Base-by-base conservation (phyloP, 1,140 invertebrate genomes). In the Apocrypta bakeri region DNA sequence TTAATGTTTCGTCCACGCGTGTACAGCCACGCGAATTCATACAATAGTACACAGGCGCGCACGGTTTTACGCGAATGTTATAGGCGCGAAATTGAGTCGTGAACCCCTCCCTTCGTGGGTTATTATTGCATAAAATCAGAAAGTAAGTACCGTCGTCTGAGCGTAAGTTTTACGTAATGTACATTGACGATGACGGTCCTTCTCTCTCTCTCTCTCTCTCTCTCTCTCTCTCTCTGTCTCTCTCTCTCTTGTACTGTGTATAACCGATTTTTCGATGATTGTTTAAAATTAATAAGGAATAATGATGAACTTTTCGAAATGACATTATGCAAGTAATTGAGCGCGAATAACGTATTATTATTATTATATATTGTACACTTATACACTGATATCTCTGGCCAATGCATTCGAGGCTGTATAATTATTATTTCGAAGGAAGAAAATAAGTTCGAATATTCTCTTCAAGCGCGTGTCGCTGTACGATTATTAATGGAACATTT, bases 341-440 rank as follows among this genome's bases (percentile, higher is more conserved):
- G 31, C 17, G 12, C n/a, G 40, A 63, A 73, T 80, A 37, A n/a
- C 33, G 63, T 42, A 64, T 37, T 72, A 79, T 71, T 79, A 79
- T 31, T 37, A 2, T 37, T 37, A 37, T 37, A 37, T 29, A 29
- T 12, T 68, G 64, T 27, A 61, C 63, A 66, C 63, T 66, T 29
- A 24, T 69, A 31, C 24, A 40, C 27, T 25, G n/a, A 66, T 66
- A 66, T 66, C n/a, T 66, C 27, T 66, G 11, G 63, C 27, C 21
- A 6, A 9, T 1, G 63, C 63, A 17, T n/a, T 17, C 42, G 42
- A 25, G 63, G n/a, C 24, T n/a, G n/a, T 68, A 31, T 68, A 12
- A 68, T 68, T 68, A 68, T 9, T 4, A 2, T 31, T 31, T 68
- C 14, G 17, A 56, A 6, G 8, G 48, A 56, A 56, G 48, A 17